phyloP scores from a whole-genome alignment of 1,140 invertebrate genomes.

The Aphelinus atriplicis region DNA sequence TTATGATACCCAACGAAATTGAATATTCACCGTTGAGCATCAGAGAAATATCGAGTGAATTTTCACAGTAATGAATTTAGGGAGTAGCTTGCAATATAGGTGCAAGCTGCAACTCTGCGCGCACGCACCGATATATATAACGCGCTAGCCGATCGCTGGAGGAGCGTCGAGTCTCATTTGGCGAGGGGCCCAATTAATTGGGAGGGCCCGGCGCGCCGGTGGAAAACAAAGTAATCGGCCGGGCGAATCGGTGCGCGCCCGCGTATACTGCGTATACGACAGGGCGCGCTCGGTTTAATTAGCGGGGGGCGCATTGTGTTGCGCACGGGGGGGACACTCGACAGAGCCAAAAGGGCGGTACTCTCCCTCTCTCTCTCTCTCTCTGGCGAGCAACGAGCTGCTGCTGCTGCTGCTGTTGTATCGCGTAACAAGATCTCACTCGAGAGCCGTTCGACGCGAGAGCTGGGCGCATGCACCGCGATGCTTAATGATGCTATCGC shows the following conservation, averaged over 20 bases:
- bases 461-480: constrained; percentile 42
- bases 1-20: too few relatives aligned
- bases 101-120: too few relatives aligned
- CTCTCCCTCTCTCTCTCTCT: too few relatives aligned
- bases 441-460: constrained; percentile 50
- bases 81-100: too few relatives aligned
- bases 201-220: too few relatives aligned
- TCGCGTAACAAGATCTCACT: constrained; percentile 66
- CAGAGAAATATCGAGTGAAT: too few relatives aligned
- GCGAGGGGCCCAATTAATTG: too few relatives aligned
- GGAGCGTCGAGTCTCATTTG: too few relatives aligned
- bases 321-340: constrained; percentile 38
- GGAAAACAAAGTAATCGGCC: constrained; percentile 65
- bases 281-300: constrained; percentile 58
- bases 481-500: constrained; percentile 67
- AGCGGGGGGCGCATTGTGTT: constrained; percentile 60
- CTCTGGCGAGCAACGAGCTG: constrained; percentile 21
- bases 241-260: constrained; percentile 58
- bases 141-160: too few relatives aligned
- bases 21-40: too few relatives aligned
- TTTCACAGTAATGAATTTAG: too few relatives aligned
- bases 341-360: constrained; percentile 46
- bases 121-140: too few relatives aligned
- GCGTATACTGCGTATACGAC: constrained; percentile 11
- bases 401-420: constrained; percentile 46